phyloP scores from a whole-genome alignment of 2,888 invertebrate genomes.

The Ectemnius lituratus region DNA sequence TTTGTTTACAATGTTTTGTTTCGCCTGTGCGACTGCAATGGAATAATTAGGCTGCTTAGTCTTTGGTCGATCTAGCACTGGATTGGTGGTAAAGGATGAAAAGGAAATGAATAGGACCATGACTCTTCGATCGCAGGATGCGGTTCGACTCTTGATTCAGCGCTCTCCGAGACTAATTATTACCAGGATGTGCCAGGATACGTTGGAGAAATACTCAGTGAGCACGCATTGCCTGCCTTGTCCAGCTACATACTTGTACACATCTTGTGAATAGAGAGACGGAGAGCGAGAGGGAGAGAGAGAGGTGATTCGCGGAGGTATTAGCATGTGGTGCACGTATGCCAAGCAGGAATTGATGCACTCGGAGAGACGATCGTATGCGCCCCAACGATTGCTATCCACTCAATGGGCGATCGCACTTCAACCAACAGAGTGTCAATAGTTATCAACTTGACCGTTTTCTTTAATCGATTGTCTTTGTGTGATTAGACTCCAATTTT shows the following conservation, averaged over 20 bases:
- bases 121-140: constrained; percentile 31
- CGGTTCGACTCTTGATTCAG: constrained; percentile 30
- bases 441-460: constrained; percentile 17
- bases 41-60: no score
- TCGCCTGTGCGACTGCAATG: no score
- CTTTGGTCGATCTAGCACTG: no score
- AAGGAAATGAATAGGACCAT: constrained; percentile 34
- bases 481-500: no score
- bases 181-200: constrained; percentile 22
- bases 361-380: constrained; percentile 37
- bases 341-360: constrained; percentile 50
- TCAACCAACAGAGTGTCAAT: constrained; percentile 16
- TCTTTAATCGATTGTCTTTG: no score
- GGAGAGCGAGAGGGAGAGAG: constrained; percentile 6
- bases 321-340: constrained; percentile 57
- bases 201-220: constrained; percentile 24
- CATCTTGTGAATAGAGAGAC: neutral
- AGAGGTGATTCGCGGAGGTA: constrained; percentile 13
- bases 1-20: no score
- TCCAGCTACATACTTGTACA: constrained; percentile 6
- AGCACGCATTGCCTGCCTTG: constrained; percentile 8
- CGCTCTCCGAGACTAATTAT: constrained; percentile 47
- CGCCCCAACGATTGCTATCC: constrained; percentile 30
- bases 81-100: constrained; percentile 13
- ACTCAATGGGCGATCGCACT: constrained; percentile 26